Conservation (phyloP, 2,113 vertebrate genomes). For the Cyanoliseus patagonus region DNA sequence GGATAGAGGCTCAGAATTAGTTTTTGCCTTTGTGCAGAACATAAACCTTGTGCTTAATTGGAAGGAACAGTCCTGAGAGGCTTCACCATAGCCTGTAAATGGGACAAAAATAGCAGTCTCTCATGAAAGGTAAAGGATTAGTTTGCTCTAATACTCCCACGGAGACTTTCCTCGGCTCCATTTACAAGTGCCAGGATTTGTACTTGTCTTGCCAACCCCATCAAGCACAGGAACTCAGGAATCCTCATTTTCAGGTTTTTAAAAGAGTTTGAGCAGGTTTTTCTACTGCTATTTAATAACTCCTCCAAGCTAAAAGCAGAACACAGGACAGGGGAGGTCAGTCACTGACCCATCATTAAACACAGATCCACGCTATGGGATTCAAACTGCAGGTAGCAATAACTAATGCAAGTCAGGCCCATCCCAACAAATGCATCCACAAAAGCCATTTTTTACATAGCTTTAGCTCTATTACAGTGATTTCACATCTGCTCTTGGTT, state of each 20-base stretch:
- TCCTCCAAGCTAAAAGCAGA: not conserved
- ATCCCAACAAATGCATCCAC: too few species aligned
- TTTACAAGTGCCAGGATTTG: not conserved
- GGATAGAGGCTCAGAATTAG: not conserved
- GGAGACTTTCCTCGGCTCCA: not conserved
- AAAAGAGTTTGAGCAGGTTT: not conserved
- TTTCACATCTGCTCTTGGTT: not conserved
- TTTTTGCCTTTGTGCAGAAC: not conserved
- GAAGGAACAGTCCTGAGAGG: not conserved
- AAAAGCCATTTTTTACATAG: accelerated
- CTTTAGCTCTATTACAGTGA: accelerated
- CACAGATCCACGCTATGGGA: not conserved
- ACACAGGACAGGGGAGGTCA: accelerated
- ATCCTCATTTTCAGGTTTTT: not conserved
- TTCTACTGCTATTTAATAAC: not conserved
- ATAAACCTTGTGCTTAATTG: not conserved
- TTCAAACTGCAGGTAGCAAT: accelerated
- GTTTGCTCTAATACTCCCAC: not conserved
- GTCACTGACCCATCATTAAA: not conserved
- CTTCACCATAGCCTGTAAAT: not conserved
- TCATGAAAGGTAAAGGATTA: not conserved
- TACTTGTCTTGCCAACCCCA: not conserved
- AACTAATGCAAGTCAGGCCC: not conserved
- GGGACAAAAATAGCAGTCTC: not conserved
- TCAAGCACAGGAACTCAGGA: not conserved